Conservation (phyloP, 2,113 vertebrate species). For the Pelmatolapia mariae region DNA sequence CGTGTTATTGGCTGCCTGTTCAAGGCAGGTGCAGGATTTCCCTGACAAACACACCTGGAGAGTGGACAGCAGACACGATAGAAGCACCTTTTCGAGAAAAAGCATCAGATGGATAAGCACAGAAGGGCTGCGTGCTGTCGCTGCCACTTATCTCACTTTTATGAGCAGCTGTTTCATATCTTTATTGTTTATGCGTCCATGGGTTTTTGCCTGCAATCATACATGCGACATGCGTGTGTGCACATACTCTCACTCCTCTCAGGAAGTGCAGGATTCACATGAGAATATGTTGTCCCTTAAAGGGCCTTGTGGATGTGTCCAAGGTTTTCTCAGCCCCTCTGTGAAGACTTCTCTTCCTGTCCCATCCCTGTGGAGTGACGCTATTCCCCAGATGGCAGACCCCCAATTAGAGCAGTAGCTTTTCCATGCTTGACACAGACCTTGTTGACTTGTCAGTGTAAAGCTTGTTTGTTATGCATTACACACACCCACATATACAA, state of each 20-base stretch:
- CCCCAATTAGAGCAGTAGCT: not conserved
- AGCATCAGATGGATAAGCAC: not conserved
- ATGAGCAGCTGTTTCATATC: constrained; percentile 29
- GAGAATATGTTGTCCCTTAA: constrained; percentile 60
- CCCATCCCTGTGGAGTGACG: constrained; percentile 39
- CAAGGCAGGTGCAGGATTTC: not conserved
- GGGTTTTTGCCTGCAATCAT: not conserved
- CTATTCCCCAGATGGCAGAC: not conserved
- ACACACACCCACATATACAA: not conserved
- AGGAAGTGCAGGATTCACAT: constrained; percentile 65
- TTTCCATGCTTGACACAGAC: not conserved
- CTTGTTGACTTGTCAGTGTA: not conserved
- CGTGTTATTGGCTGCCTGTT: not conserved
- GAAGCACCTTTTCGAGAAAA: not conserved
- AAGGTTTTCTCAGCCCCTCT: constrained; percentile 46
- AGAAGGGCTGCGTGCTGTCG: not conserved
- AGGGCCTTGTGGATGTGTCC: constrained; percentile 3
- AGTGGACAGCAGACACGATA: not conserved
- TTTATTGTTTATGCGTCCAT: not conserved
- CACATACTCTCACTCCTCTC: not conserved
- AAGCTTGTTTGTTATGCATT: not conserved
- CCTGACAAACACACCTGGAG: not conserved
- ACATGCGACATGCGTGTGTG: not conserved
- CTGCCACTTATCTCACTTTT: not conserved
- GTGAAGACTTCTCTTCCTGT: constrained; percentile 43